A percentile compares a stretch with the other conserved stretches of the same genome.
phyloP scores from a whole-genome alignment of 1,140 invertebrate species.

The Drosophila repletoides region DNA sequence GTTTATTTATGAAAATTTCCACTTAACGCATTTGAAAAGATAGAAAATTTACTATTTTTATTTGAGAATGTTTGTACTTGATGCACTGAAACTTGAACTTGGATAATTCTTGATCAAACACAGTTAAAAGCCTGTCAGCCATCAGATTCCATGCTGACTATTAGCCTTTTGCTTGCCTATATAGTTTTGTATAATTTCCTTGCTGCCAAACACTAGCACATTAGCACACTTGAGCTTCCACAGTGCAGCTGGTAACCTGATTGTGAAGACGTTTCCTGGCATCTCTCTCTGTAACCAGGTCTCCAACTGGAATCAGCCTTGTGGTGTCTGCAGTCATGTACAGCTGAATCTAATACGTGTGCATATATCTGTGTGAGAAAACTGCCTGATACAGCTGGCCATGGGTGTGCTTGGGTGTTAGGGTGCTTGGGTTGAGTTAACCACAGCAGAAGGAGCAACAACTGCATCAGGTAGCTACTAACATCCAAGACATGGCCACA shows the following conservation, averaged over 20 bases:
- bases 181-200: too few relatives aligned
- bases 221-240: not conserved
- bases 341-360: constrained; percentile 7
- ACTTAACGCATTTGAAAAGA: too few relatives aligned
- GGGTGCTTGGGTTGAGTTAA: constrained; percentile 37
- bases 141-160: too few relatives aligned
- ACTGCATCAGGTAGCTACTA: constrained; percentile 52
- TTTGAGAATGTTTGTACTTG: too few relatives aligned
- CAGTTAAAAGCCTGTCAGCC: too few relatives aligned
- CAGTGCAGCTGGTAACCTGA: constrained; percentile 3
- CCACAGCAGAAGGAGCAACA: constrained; percentile 33
- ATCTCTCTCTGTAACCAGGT: not conserved
- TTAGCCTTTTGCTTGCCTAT: too few relatives aligned
- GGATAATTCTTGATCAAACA: too few relatives aligned
- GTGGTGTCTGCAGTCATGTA: constrained; percentile 45
- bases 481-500: constrained; percentile 51
- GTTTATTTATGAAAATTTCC: not conserved
- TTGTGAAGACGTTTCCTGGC: not conserved
- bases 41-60: too few relatives aligned
- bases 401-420: not conserved
- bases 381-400: constrained; percentile 6
- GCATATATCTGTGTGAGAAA: not conserved
- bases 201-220: not conserved
- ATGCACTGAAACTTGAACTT: too few relatives aligned
- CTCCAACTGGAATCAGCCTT: constrained; percentile 26